Evolutionary conservation across 2,888 invertebrate genomes (phyloP).

Genomic region (Diadegma fenestrale): DNA sequence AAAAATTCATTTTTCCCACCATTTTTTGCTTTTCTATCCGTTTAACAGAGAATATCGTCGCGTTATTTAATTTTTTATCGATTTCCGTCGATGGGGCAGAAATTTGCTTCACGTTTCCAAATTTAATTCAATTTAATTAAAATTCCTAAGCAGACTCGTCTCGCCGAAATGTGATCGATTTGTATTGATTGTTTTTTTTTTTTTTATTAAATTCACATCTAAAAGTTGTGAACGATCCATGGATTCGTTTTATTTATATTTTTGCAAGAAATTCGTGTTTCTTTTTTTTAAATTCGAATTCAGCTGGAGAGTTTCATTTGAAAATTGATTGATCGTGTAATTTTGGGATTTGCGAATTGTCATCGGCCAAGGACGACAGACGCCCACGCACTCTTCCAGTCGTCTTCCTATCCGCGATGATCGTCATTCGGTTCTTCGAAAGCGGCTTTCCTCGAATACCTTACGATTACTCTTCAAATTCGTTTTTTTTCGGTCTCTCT

Average conservation of each 20-base stretch:
- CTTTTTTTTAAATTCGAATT: no score
- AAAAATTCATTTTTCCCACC: neutral
- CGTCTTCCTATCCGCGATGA: constrained; percentile 23
- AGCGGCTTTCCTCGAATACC: constrained; percentile 55
- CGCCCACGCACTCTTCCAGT: constrained; percentile 52
- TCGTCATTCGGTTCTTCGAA: constrained; percentile 57
- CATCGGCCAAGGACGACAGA: constrained; percentile 58
- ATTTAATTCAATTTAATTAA: no score
- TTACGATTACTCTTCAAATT: constrained; percentile 34
- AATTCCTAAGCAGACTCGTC: neutral
- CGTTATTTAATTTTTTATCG: neutral
- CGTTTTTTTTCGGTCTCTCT: neutral
- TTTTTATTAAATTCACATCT: neutral
- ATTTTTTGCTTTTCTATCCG: neutral
- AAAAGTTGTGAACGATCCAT: neutral
- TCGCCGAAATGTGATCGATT: neutral
- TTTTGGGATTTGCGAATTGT: constrained; percentile 43
- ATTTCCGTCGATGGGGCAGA: neutral
- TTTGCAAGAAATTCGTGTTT: neutral
- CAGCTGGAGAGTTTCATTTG: constrained; percentile 7
- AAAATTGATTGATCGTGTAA: constrained; percentile 52
- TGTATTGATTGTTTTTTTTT: constrained; percentile 1
- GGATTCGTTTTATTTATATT: neutral
- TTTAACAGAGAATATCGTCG: neutral
- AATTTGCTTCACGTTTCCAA: neutral